phyloP scores from a whole-genome alignment of 2,888 invertebrate genomes.

The Cotesia congregata region DNA sequence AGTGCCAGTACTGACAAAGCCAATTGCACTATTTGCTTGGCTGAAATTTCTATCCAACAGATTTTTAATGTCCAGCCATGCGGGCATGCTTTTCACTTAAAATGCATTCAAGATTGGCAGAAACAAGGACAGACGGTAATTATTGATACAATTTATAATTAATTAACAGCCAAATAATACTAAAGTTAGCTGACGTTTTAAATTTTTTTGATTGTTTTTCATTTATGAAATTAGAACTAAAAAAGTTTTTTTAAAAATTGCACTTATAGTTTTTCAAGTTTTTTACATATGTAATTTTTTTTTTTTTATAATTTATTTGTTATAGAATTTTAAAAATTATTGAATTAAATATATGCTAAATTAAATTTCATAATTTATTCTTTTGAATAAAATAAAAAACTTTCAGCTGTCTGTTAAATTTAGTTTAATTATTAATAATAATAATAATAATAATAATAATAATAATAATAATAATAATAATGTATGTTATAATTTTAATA shows the following conservation, averaged over 20 bases:
- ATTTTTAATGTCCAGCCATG: conserved; percentile 46
- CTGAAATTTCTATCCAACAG: conserved; percentile 37
- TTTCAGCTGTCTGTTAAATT: too few species aligned
- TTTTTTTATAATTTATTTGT: background rate
- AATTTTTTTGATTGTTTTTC: conserved; percentile 11
- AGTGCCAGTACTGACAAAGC: conserved; percentile 36
- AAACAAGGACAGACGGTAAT: conserved; percentile 47
- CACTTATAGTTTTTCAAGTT: too few species aligned
- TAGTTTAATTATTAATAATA: background rate
- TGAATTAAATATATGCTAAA: background rate
- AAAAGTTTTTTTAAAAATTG: too few species aligned
- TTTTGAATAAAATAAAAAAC: background rate
- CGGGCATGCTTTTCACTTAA: conserved; percentile 50
- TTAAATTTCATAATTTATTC: conserved; percentile 4
- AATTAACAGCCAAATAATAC: background rate
- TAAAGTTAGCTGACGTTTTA: too few species aligned
- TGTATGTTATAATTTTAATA: conserved; percentile 30
- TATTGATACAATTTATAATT: background rate
- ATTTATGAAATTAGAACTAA: too few species aligned
- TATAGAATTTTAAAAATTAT: background rate
- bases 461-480: conserved; percentile 12
- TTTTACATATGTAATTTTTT: background rate
- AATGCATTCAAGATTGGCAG: conserved; percentile 51
- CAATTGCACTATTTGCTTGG: conserved; percentile 50
- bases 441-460: too few species aligned